phyloP scores from a whole-genome alignment of 2,113 vertebrate species.

The Arothron firmamentum region DNA sequence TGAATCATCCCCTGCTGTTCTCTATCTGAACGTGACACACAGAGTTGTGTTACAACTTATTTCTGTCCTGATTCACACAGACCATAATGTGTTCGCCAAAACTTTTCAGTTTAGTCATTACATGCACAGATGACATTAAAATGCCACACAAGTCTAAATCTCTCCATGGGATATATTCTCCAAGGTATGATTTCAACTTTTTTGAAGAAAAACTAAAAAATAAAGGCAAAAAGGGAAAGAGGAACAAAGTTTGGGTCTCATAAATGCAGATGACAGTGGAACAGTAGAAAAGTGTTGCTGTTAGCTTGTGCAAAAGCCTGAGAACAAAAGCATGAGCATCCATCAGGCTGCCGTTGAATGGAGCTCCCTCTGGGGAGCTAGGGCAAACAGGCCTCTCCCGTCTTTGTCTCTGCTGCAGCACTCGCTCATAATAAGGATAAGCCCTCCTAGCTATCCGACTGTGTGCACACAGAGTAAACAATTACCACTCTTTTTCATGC shows the following conservation, averaged over 20 bases:
- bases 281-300: constrained; percentile 20
- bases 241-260: constrained; percentile 10
- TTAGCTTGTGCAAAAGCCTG: constrained; percentile 51
- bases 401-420: constrained; percentile 38
- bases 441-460: constrained; percentile 48
- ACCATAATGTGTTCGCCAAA: constrained; percentile 16
- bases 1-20: too few relatives aligned
- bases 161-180: constrained; percentile 15
- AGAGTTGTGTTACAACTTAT: too few relatives aligned
- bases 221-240: background rate
- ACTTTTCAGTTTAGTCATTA: constrained; percentile 26
- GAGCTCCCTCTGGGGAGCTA: constrained; percentile 53
- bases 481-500: constrained; percentile 56
- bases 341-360: constrained; percentile 52
- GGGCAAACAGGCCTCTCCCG: constrained; percentile 53
- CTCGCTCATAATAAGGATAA: constrained; percentile 54
- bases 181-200: constrained; percentile 31
- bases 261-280: constrained; percentile 50
- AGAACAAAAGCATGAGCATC: constrained; percentile 66
- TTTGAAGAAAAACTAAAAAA: constrained; percentile 13
- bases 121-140: constrained; percentile 33
- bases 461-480: constrained; percentile 57
- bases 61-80: background rate
- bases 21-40: too few relatives aligned
- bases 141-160: constrained; percentile 18